Evolutionary conservation across 2,797 vertebrate species (phyloP).

Genomic region (Acanthopagrus latus): DNA sequence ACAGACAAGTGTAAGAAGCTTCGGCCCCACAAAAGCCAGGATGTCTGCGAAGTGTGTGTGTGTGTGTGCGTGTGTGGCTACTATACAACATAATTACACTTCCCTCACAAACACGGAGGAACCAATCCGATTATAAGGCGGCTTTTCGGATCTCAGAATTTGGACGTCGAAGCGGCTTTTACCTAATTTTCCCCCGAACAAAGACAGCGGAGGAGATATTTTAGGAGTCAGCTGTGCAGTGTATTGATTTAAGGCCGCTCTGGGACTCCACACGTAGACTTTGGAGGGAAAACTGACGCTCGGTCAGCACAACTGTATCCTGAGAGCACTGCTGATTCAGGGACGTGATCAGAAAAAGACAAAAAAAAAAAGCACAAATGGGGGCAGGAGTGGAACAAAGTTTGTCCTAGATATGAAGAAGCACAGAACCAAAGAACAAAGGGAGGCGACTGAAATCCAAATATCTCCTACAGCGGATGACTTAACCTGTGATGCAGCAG

Average conservation of each 20-base stretch:
- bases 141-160: slow-evolving; percentile 21
- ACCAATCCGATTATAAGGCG: slow-evolving; percentile 68
- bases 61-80: slow-evolving; percentile 50
- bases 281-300: slow-evolving; percentile 9
- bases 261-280: neutral
- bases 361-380: neutral
- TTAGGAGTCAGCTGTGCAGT: neutral
- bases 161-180: slow-evolving; percentile 7
- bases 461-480: too few species aligned
- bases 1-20: slow-evolving; percentile 77
- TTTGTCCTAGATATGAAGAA: neutral
- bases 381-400: neutral
- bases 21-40: slow-evolving; percentile 67
- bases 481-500: too few species aligned
- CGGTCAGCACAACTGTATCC: slow-evolving; percentile 11
- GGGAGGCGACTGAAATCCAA: neutral
- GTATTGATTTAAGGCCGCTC: neutral
- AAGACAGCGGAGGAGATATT: neutral
- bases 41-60: slow-evolving; percentile 68
- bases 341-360: slow-evolving; percentile 2
- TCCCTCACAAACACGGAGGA: slow-evolving; percentile 55
- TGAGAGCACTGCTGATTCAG: slow-evolving; percentile 14
- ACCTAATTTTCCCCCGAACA: neutral
- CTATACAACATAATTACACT: slow-evolving; percentile 67
- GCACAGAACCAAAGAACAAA: neutral